Evolutionary conservation across 2,113 vertebrate genomes (phyloP), one percentile per base, ranked within the genome.

Genomic region (Glaucidium brasilianum): DNA sequence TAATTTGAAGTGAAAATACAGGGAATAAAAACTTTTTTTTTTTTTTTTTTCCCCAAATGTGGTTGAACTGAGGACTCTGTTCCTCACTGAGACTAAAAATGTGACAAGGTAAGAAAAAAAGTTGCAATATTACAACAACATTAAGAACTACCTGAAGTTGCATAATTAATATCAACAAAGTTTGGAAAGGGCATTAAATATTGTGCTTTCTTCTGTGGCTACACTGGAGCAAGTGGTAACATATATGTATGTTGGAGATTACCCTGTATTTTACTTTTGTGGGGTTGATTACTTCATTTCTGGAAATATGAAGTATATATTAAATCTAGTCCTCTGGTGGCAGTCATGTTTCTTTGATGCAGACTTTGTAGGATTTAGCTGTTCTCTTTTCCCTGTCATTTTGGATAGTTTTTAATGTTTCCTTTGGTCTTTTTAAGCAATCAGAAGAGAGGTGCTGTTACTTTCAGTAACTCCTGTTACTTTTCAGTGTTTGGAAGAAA

Each of bases 301-400:
- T 77, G 25, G 50, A 85, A n/a, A 66, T 2, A n/a, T 32, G 11
- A 80, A 50, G 4, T 62, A 7, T 62, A 7, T 29, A 50, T 49
- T 60, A 73, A 83, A 73, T 68, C 14, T 75, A 72, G 34, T 47
- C 5, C 9, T 66, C 6, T 53, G 1, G 3, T 53, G 32, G 41
- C 7, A 66, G 20, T 53, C 0, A 0, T 2, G 3, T 74, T 59
- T 83, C 52, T 81, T 80, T 32, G 12, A 12, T 21, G 12, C 19
- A 15, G 58, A 43, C 34, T 92, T 73, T 39, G 16, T 45, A n/a
- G 39, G 25, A 67, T 13, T 63, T 47, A 53, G 21, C 1, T 35
- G 3, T 64, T 94, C 17, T 39, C 7, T 43, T 66, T 84, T 49
- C 32, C 4, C 6, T 53, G 14, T 25, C 15, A 47, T 58, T 77